Evolutionary conservation across 2,888 invertebrate species (phyloP), one percentile per base, ranked within the genome.

Genomic region (Drosophila yooni): DNA sequence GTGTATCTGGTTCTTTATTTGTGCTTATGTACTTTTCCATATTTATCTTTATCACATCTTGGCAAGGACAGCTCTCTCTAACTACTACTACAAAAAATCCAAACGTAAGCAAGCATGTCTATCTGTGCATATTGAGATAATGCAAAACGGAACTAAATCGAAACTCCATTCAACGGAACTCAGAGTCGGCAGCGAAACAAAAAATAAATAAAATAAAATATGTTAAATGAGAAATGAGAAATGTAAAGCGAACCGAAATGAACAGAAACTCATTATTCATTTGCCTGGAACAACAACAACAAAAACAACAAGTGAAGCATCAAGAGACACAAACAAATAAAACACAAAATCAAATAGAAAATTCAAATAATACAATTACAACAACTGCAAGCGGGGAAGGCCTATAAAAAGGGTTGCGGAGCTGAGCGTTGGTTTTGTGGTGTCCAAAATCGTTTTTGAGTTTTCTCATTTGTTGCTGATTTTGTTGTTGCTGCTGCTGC

Each of bases 261-360:
- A 77, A 74, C 63, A 72, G 77, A 85, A 86, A 89, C 85, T 85
- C 86, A 89, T 90, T 87, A 88, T 87, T 85, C 81, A 90, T 87
- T 88, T 89, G 88, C 76, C 57, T 25, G 43, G n/a, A 52, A 51
- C 25, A 69, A 48, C 62, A 69, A 51, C 27, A 46, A 25, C 11
- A 43, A 43, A 46, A 25, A 25, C 46, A 64, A 27, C 29, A 64
- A 36, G 43, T 60, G 29, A 27, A 70, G n/a, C 40, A 68, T 38
- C 36, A 67, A 48, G 13, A 51, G 13, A 31, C 46, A 46, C 46
- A 36, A 60, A 61, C 57, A 62, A 33, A 57, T 33, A 56, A 70
- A 62, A 58, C 60, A 70, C 61, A 69, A 78, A 89, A 82, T 82
- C 81, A 89, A 89, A 89, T 81, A 82, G 79, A 79, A 88, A 85